phyloP scores from a whole-genome alignment of 2,797 vertebrate species.

The Pampus argenteus region DNA sequence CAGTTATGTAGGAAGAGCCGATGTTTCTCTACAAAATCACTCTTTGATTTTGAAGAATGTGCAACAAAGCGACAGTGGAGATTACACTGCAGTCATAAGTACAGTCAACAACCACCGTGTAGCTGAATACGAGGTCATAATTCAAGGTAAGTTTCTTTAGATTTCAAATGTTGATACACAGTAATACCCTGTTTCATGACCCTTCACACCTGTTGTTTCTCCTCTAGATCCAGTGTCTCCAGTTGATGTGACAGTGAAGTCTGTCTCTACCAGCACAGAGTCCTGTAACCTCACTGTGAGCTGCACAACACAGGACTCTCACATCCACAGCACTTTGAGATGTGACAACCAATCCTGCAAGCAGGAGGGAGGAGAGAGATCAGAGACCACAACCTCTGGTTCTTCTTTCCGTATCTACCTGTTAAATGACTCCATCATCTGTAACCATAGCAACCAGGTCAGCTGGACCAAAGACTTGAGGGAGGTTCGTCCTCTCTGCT shows the following conservation, averaged over 20 bases:
- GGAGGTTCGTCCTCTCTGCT: too few species aligned
- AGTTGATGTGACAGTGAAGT: not conserved
- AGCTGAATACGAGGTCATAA: constrained; percentile 17
- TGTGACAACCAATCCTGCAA: constrained; percentile 34
- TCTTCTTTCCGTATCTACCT: constrained; percentile 13
- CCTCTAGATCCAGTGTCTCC: constrained; percentile 46
- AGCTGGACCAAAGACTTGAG: too few species aligned
- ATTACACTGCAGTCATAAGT: not conserved
- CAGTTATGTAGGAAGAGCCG: not conserved
- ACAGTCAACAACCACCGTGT: accelerated
- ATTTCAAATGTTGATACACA: not conserved
- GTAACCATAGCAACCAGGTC: constrained; percentile 58
- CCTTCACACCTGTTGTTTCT: not conserved
- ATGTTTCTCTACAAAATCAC: not conserved
- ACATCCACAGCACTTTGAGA: constrained; percentile 2
- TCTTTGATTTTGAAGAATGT: constrained; percentile 55
- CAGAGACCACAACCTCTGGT: not conserved
- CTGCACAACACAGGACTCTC: constrained; percentile 24
- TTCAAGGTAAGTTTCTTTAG: constrained; percentile 54
- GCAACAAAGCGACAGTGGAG: constrained; percentile 22
- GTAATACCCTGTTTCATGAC: too few species aligned
- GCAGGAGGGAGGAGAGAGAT: not conserved
- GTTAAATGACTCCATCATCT: constrained; percentile 28
- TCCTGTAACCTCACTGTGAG: constrained; percentile 36
- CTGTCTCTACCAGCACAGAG: accelerated